Conservation (phyloP, 2,113 vertebrate genomes). For the Morone saxatilis region DNA sequence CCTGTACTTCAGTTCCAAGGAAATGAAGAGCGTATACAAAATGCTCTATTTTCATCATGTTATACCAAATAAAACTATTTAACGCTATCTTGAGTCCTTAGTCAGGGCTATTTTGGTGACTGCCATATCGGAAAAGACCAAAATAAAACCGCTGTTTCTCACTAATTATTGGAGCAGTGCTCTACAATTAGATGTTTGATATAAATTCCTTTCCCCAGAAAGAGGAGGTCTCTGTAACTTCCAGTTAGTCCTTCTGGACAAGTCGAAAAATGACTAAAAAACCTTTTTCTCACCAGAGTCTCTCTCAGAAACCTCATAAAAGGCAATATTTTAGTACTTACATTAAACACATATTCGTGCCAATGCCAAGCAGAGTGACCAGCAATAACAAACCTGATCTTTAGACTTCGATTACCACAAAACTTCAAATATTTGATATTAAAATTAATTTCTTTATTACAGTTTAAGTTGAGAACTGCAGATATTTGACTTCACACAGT, state of each 20-base stretch:
- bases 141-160: slow-evolving; percentile 24
- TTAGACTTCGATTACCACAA: not conserved
- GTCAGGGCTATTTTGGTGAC: slow-evolving; percentile 29
- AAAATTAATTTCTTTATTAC: not conserved
- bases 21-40: not conserved
- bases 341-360: not conserved
- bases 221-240: not conserved
- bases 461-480: not conserved
- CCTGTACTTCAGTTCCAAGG: not conserved
- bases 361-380: not conserved
- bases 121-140: not conserved
- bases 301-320: not conserved
- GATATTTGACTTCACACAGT: not conserved
- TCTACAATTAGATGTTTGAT: slow-evolving; percentile 56
- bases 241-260: slow-evolving; percentile 8
- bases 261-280: not conserved
- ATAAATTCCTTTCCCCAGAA: slow-evolving; percentile 30
- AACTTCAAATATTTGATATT: not conserved
- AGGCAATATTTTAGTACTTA: not conserved
- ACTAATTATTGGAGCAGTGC: not conserved
- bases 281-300: not conserved
- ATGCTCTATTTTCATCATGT: not conserved
- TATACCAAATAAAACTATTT: not conserved
- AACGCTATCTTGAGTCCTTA: not conserved
- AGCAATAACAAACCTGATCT: not conserved